Base-by-base conservation (phyloP, 2,888 invertebrate genomes). In the Oscheius sp. region DNA sequence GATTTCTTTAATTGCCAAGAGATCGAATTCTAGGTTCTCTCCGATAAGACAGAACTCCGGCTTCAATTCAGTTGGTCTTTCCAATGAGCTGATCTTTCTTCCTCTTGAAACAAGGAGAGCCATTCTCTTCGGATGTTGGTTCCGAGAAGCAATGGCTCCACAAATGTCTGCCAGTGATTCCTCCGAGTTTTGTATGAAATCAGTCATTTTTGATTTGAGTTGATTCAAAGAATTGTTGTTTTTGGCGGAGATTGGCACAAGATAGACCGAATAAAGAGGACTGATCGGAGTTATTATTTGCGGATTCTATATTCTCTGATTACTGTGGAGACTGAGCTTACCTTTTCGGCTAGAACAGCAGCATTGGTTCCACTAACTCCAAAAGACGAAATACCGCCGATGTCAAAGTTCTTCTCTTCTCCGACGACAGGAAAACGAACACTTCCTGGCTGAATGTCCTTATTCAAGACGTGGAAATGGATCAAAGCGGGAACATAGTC, bases 291-390 rank as follows among this genome's bases (percentile, higher is more conserved):
- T 10, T 1, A 29, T 5, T 23, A 37, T 2, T 17, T 46, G 23
- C 2, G 2, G 8, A 20, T 48, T 42, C 39, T 39, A 27, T 25
- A 39, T 25, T 3, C 10, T 17, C 5, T 17, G 17, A 8, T 57
- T 6, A 39, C 37, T 42, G 12, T 23, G 8, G 42, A 42, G 25
- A 23, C 5, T 10, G 31, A 34, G 15, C n/a, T 17, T 50, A 45
- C 72, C 75, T 72, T 75, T 48, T 68, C 68, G 12, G 71, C 70
- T 34, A 81, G 66, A 12, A 75, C 80, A 23, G 82, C 84, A 12
- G 83, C 84, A 65, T 86, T 84, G 0, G 84, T 86, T 52, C 85
- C 85, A 70, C 80, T 78, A 3, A 85, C 81, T 15, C 85, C 85
- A 52, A 85, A 85, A 1, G 85, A 84, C 29, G 80, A 80, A 20